Conservation (phyloP, 35 echinoderm and acorn worm genomes). For the Lytechinus variegatus region DNA sequence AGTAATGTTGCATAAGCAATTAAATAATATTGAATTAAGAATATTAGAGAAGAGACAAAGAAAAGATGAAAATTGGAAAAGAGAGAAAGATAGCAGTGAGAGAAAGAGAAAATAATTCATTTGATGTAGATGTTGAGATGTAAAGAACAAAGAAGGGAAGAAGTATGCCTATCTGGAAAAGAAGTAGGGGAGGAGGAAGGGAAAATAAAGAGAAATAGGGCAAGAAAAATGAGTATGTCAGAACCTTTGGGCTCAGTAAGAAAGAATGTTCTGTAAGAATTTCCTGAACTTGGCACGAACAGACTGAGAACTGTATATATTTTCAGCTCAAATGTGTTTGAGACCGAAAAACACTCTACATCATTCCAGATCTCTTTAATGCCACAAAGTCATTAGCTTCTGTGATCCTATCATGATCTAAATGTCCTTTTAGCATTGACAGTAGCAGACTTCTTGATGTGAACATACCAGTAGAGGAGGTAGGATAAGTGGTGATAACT, state of each 20-base stretch:
- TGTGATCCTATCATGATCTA: neutral
- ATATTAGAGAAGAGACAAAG: neutral
- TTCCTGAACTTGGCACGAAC: neutral
- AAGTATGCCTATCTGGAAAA: neutral
- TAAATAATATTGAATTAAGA: neutral
- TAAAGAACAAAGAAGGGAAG: neutral
- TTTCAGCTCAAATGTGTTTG: neutral
- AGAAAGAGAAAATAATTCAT: too few relatives aligned
- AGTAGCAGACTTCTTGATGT: neutral
- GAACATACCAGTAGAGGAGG: neutral
- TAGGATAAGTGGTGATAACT: neutral
- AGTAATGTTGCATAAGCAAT: neutral
- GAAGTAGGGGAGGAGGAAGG: neutral
- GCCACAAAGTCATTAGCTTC: neutral
- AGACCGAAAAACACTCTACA: slow-evolving; percentile 1
- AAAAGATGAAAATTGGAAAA: neutral
- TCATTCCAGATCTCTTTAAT: neutral
- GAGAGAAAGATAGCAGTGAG: neutral
- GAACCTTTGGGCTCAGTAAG: neutral
- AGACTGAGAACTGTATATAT: neutral
- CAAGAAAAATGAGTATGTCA: neutral
- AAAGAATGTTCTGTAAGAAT: neutral
- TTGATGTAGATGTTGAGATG: neutral
- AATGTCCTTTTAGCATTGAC: neutral
- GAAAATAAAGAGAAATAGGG: neutral